These are phyloP conservation scores for Ephydatia muelleri DNA, from an alignment of 37 sponge, comb jelly and placozoan species.

Conservation along the genomic window DNA sequence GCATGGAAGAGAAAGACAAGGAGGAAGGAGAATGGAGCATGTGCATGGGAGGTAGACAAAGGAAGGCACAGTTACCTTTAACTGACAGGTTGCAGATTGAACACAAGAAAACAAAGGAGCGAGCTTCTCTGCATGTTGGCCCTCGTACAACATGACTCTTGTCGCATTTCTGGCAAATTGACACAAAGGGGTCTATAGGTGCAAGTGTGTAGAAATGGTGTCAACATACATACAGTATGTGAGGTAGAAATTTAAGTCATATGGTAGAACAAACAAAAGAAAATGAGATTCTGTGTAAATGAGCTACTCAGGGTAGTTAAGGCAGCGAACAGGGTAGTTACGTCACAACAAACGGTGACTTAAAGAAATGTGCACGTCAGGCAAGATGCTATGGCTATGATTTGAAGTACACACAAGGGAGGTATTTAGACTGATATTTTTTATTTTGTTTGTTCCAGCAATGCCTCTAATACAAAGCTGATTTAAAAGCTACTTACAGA, in stretches of 20 bases:
- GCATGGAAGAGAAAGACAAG: neutral
- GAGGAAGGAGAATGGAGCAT: neutral
- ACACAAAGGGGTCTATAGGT: slow-evolving; percentile 5
- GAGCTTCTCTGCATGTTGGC: slow-evolving; percentile 58
- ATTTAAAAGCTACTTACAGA: too few species aligned
- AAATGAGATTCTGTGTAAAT: neutral
- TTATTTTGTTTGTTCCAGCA: too few species aligned
- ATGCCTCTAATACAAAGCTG: too few species aligned
- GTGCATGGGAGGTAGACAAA: neutral
- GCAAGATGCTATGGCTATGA: too few species aligned
- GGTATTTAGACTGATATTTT: too few species aligned
- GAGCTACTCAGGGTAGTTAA: too few species aligned
- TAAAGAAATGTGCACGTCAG: too few species aligned
- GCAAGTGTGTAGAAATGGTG: neutral
- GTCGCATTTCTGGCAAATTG: slow-evolving; percentile 34
- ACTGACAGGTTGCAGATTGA: slow-evolving; percentile 76
- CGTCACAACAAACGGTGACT: too few species aligned
- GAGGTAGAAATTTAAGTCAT: too few species aligned
- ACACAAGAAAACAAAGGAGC: slow-evolving; percentile 56
- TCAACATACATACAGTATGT: neutral
- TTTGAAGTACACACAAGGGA: too few species aligned
- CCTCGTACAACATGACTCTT: slow-evolving; percentile 30
- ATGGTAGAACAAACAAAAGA: neutral
- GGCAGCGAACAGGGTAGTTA: too few species aligned
- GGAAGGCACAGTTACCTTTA: slow-evolving; percentile 52